Evolutionary conservation across 2,113 vertebrate genomes (phyloP).

Genomic region (Caranx ignobilis): DNA sequence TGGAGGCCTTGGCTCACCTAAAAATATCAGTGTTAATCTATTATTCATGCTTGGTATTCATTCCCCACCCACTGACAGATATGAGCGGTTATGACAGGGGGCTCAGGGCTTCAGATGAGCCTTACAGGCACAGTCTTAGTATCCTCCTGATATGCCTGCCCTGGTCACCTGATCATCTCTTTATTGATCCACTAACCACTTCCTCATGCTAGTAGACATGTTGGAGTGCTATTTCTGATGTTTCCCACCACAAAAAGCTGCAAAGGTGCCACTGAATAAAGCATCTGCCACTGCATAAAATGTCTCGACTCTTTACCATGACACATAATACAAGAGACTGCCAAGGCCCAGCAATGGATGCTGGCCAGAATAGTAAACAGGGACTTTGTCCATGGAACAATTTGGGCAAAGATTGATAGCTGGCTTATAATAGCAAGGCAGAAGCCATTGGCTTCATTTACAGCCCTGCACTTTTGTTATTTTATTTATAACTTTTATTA

Average conservation of each 20-base stretch:
- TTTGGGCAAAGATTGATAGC: slow-evolving; percentile 68
- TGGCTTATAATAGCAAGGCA: slow-evolving; percentile 47
- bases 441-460: slow-evolving; percentile 62
- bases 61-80: slow-evolving; percentile 84
- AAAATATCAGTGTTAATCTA: slow-evolving; percentile 90
- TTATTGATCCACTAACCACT: slow-evolving; percentile 89
- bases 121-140: slow-evolving; percentile 53
- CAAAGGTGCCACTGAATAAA: slow-evolving; percentile 77
- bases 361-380: slow-evolving; percentile 73
- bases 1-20: slow-evolving; percentile 85
- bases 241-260: slow-evolving; percentile 82
- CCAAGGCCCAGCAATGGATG: slow-evolving; percentile 45
- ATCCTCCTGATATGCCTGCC: slow-evolving; percentile 71
- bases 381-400: slow-evolving; percentile 65
- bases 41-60: slow-evolving; percentile 90
- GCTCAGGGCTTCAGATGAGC: slow-evolving; percentile 80
- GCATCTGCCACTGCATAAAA: slow-evolving; percentile 72
- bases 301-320: slow-evolving; percentile 63
- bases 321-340: slow-evolving; percentile 72
- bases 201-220: slow-evolving; percentile 85
- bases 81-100: slow-evolving; percentile 87
- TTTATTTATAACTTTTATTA: slow-evolving; percentile 64
- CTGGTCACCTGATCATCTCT: slow-evolving; percentile 85
- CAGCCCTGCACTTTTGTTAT: slow-evolving; percentile 54
- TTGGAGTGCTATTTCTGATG: slow-evolving; percentile 81